phyloP scores from a whole-genome alignment of 2,888 invertebrate genomes.

The Tenthredo amoena region DNA sequence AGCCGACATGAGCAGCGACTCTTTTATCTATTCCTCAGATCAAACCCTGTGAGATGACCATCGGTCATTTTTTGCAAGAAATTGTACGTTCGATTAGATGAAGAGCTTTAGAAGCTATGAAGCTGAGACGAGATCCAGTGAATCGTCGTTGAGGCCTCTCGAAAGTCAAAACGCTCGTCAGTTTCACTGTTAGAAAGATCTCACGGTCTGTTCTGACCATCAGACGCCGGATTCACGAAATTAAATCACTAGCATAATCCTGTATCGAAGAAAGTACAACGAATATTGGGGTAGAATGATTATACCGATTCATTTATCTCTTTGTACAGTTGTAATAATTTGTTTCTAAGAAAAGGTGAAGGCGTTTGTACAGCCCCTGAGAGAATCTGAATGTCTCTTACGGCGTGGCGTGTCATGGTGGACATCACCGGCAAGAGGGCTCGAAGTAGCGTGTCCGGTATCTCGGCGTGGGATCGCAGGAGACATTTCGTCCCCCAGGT shows the following conservation, averaged over 20 bases:
- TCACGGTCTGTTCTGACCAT: not conserved
- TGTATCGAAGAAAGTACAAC: not conserved
- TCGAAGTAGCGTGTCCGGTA: slow-evolving; percentile 76
- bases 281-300: not conserved
- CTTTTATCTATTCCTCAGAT: not conserved
- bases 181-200: too few relatives aligned
- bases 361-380: slow-evolving; percentile 57
- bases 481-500: slow-evolving; percentile 76
- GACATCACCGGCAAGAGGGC: slow-evolving; percentile 65
- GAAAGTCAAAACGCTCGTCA: too few relatives aligned
- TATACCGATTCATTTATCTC: not conserved
- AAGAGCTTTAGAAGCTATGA: not conserved
- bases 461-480: slow-evolving; percentile 75
- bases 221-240: not conserved
- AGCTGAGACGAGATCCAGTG: not conserved
- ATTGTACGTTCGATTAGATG: not conserved
- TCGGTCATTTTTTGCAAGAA: not conserved
- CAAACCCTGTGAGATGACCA: not conserved
- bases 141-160: not conserved
- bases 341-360: not conserved
- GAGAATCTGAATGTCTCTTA: slow-evolving; percentile 70
- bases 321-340: not conserved
- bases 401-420: slow-evolving; percentile 67
- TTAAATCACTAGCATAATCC: not conserved
- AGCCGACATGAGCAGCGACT: not conserved